Base-by-base conservation (phyloP, 2,113 vertebrate species). In the Trogon surrucura region DNA sequence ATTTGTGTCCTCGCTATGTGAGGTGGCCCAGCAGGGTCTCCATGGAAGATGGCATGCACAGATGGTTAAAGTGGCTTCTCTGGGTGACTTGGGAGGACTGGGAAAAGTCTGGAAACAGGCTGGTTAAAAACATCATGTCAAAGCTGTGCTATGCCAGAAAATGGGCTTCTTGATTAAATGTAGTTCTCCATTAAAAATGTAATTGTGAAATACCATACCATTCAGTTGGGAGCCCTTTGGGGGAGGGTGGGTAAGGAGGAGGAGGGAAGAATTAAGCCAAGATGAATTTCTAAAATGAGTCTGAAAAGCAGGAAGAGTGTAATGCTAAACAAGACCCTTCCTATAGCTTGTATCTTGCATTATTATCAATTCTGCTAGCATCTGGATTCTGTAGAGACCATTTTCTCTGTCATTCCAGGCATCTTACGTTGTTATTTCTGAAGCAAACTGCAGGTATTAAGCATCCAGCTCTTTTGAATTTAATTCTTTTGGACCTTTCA, bases 21-120 rank as follows among this genome's bases (percentile, higher is more conserved):
- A 81, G 22, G 32, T 89, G 27, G 26, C 75, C 47, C 58, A 66
- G 38, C 48, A 70, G 64, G 22, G 22, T 78, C 13, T 90, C 34
- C 11, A 9, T 0, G 1, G 53, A 64, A 69, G 45, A 48, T 0
- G 41, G 26, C 6, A 41, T 15, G 27, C 32, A 36, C 21, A 64
- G 36, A 57, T 82, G 67, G 48, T 62, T 58, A 3, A 92, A 71
- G 21, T 60, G 44, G 23, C 64, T 64, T 64, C 18, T 82, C 32
- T 78, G 51, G 20, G 14, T 51, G 47, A 51, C 66, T 78, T 90
- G 67, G 30, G 32, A 82, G 22, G 51, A n/a, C 18, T 58, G 58
- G 25, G 7, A 66, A 50, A 88, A 73, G 29, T 23, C 13, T 50
- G 44, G 53, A 48, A 91, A 53, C 16, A 56, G 26, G 9, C 38